phyloP scores from a whole-genome alignment of 92 coral and sea anemone genomes.

The Palythoa caribaeorum region DNA sequence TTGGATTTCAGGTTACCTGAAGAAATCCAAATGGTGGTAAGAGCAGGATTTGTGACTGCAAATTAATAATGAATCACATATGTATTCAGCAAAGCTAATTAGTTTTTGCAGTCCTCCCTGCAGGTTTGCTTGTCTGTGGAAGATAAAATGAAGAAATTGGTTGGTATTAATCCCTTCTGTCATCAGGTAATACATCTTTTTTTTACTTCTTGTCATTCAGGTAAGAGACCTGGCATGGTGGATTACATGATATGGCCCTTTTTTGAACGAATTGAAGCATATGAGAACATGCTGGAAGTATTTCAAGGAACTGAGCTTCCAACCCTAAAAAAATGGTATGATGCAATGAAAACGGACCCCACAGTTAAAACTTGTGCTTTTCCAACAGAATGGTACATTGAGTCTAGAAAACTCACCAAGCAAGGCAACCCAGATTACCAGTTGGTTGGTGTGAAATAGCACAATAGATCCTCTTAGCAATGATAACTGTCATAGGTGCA shows the following conservation, averaged over 20 bases:
- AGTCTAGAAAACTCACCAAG: slow-evolving; percentile 33
- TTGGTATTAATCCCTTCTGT: too few relatives aligned
- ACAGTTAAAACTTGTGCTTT: slow-evolving; percentile 63
- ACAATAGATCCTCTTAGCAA: too few relatives aligned
- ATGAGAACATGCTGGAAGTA: background rate
- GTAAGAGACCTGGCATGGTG: slow-evolving; percentile 78
- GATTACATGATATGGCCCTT: slow-evolving; percentile 91
- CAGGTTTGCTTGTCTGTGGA: too few relatives aligned
- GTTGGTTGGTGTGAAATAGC: slow-evolving; percentile 11
- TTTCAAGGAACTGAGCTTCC: slow-evolving; percentile 58
- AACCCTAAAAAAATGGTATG: slow-evolving; percentile 62
- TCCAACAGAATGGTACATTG: slow-evolving; percentile 60
- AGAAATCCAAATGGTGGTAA: too few relatives aligned
- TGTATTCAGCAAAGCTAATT: too few relatives aligned
- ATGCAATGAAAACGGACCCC: slow-evolving; percentile 67
- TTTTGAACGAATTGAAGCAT: slow-evolving; percentile 68
- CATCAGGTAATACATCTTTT: too few relatives aligned
- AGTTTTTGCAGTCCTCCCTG: too few relatives aligned
- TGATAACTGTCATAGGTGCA: too few relatives aligned
- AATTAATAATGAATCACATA: too few relatives aligned
- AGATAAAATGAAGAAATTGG: too few relatives aligned
- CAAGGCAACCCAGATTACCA: slow-evolving; percentile 58
- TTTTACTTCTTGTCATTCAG: slow-evolving; percentile 23
- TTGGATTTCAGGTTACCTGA: too few relatives aligned
- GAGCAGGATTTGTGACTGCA: too few relatives aligned